Base-by-base conservation (phyloP, 1,140 invertebrate species). In the Gonatopus flavifemur region DNA sequence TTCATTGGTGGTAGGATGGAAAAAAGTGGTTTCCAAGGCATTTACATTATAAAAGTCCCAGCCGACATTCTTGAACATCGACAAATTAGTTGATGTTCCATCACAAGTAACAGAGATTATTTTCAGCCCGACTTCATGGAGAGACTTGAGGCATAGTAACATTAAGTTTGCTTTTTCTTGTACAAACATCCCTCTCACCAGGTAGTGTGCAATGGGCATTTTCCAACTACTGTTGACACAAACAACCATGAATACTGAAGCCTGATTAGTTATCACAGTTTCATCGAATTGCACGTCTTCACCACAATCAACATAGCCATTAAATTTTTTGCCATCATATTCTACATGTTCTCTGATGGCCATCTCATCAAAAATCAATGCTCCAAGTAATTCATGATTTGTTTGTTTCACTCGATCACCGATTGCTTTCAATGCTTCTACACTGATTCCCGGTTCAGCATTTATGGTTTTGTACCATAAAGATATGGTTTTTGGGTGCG, bases 171-270 rank as follows among this genome's bases (percentile, higher is more conserved):
- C 36, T 59, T 61, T 62, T 42, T 67, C 38, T 9, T 30, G 12
- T 4, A 42, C 55, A 24, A n/a, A 48, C n/a, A 69, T 37, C 21
- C 42, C 40, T 28, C 55, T 20, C n/a, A 66, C 62, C n/a, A 72
- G 59, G 61, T 68, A 72, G 45, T 73, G 70, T 1, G 56, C 62
- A n/a, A 68, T 56, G n/a, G 69, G 67, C 3, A 73, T 43, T 52
- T 75, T 75, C 62, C 60, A 73, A 7, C 18, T 24, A 13, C 39
- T 47, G 52, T 72, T 72, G 5, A 74, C 24, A 24, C 22, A 46
- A n/a, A n/a, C n/a, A n/a, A n/a, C 33, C 57, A 71, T 59, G 36
- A 72, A 74, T 12, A 64, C 56, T 18, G 71, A 51, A 12, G 60
- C 68, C 42, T 70, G 45, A 39, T 13, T 67, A 0, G 69, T 66